A percentile compares a stretch with the other conserved stretches of the same genome.
Conservation (phyloP, 2,113 vertebrate genomes). For the Cynopterus brachyotis region DNA sequence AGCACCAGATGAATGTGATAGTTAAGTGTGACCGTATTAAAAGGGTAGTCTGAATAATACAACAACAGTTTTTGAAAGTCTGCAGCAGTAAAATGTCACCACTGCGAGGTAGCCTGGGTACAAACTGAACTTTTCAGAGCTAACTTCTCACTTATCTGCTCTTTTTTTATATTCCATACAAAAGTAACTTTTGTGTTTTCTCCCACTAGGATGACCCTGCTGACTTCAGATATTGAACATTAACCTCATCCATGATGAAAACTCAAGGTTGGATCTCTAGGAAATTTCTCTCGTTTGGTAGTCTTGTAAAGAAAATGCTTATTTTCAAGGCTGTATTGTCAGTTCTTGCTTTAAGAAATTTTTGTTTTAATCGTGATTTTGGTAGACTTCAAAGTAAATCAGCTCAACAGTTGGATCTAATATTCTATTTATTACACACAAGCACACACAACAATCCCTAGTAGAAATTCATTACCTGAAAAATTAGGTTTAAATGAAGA, state of each 20-base stretch:
- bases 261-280: slow-evolving; percentile 74
- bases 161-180: slow-evolving; percentile 51
- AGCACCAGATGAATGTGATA: neutral
- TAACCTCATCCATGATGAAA: slow-evolving; percentile 80
- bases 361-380: slow-evolving; percentile 36
- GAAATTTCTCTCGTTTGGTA: slow-evolving; percentile 79
- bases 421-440: slow-evolving; percentile 54
- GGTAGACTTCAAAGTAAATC: slow-evolving; percentile 52
- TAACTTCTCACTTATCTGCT: slow-evolving; percentile 67
- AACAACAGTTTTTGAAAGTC: neutral
- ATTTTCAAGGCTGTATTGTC: slow-evolving; percentile 72
- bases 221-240: slow-evolving; percentile 76
- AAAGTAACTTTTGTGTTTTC: slow-evolving; percentile 77
- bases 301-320: slow-evolving; percentile 71
- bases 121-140: slow-evolving; percentile 65
- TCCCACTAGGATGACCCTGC: slow-evolving; percentile 73
- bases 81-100: slow-evolving; percentile 50
- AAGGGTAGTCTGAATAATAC: neutral
- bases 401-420: slow-evolving; percentile 17
- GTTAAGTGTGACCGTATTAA: neutral
- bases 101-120: slow-evolving; percentile 61
- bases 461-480: slow-evolving; percentile 7
- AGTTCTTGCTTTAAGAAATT: slow-evolving; percentile 63
- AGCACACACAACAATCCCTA: neutral
- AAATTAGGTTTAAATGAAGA: slow-evolving; percentile 39